Base-by-base conservation (phyloP, 2,888 invertebrate species). In the Alloscopus bannaensis region DNA sequence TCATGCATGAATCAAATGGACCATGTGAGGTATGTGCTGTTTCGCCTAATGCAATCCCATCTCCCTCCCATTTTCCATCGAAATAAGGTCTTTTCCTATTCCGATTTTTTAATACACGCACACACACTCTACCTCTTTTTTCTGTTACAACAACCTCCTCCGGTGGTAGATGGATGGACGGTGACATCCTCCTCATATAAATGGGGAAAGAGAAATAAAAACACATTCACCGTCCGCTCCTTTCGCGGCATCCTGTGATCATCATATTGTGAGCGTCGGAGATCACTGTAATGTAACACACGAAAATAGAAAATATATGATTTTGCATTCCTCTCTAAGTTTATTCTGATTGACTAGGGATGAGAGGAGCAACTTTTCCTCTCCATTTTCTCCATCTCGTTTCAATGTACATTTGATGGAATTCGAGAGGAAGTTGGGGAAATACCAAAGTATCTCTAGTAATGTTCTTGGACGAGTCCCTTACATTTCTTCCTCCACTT, bases 1-100 rank as follows among this genome's bases (percentile, higher is more conserved):
- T 81, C 83, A 83, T 82, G 79, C 83, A 81, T 80, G 83, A 83
- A 79, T 80, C 83, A 83, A 83, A 83, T 83, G 83, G 83, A 72
- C 76, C 83, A 79, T 82, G 76, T 72, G 68, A 79, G 81, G 78
- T 79, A 75, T 80, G 81, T 70, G 69, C 78, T 73, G 72, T 60
- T n/a, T 47, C 66, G 72, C 72, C 80, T 79, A 80, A 81, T 83
- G 80, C 81, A 81, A 81, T 81, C 76, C 81, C 79, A 73, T 80
- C 69, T 72, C 70, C 59, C 55, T 60, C 26, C 68, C 59, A 76
- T 76, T 80, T 77, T 79, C 36, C 59, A 72, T 73, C 73, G 82
- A 80, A 80, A 82, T 80, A 82, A 80, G 76, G 76, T 72, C 82
- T 80, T 80, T 81, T 80, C 81, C 81, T 69, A 81, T 66, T 75